Evolutionary conservation across 2,888 invertebrate genomes (phyloP).

Genomic region (Encarsia formosa): DNA sequence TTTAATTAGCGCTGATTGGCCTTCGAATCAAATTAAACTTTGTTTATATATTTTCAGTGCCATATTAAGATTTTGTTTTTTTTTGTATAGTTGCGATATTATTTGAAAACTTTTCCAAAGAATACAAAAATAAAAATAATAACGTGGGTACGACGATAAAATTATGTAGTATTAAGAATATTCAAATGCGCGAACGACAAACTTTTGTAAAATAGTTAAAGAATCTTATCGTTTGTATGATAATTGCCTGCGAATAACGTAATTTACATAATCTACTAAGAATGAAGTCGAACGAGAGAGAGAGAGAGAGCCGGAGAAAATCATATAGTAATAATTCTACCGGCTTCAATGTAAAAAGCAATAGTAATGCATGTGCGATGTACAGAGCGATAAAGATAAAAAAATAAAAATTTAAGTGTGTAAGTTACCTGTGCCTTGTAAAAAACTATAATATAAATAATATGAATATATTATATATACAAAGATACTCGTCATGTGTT

Average conservation of each 20-base stretch:
- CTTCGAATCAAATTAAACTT: no score
- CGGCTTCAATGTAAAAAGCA: conserved; percentile 43
- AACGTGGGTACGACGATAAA: conserved; percentile 7
- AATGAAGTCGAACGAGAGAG: not conserved
- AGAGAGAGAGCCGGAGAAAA: not conserved
- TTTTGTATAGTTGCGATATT: no score
- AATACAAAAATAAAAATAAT: no score
- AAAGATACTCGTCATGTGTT: no score
- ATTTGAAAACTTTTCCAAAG: no score
- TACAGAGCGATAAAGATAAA: conserved; percentile 34
- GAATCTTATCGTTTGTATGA: conserved; percentile 23
- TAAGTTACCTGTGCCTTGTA: conserved; percentile 53
- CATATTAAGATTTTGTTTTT: no score
- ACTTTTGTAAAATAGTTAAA: conserved; percentile 20
- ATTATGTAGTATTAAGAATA: not conserved
- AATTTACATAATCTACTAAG: conserved; percentile 12
- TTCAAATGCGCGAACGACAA: not conserved
- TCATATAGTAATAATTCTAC: conserved; percentile 38
- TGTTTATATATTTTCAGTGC: no score
- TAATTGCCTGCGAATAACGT: conserved; percentile 21
- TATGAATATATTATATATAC: conserved; percentile 38
- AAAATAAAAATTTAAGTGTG: conserved; percentile 40
- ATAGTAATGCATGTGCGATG: conserved; percentile 36
- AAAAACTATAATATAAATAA: conserved; percentile 44
- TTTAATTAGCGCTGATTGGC: no score